Percentiles rank a stretch among this genome's conserved stretches.
phyloP scores from a whole-genome alignment of 2,797 vertebrate genomes.

The Choloepus didactylus region DNA sequence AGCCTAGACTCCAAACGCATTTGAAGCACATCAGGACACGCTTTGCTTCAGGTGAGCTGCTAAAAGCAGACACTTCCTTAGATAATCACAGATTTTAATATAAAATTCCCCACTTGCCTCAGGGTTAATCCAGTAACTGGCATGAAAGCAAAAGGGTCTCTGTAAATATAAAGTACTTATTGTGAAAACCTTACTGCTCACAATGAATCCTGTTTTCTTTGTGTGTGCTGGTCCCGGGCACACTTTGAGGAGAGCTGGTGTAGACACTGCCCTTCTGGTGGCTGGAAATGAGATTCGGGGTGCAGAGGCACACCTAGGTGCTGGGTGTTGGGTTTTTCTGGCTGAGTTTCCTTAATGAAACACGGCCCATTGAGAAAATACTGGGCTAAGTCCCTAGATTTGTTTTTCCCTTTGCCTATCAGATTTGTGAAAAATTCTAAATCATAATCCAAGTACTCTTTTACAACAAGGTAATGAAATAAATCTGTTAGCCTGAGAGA shows the following conservation, averaged over 20 bases:
- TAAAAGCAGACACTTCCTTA: not conserved
- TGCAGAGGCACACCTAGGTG: fast-evolving
- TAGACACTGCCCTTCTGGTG: fast-evolving
- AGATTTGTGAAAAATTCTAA: not conserved
- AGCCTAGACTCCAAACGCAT: not conserved
- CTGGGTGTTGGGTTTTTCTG: not conserved
- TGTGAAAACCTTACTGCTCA: not conserved
- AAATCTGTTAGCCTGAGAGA: not conserved
- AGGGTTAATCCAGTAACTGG: fast-evolving
- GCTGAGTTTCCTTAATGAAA: fast-evolving
- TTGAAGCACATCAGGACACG: not conserved
- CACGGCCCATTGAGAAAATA: fast-evolving
- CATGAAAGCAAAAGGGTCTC: not conserved
- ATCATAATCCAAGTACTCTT: not conserved
- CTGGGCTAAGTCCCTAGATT: too few relatives aligned
- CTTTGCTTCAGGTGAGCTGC: too few relatives aligned
- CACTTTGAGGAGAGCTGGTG: fast-evolving
- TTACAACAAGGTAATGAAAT: not conserved
- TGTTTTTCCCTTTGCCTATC: not conserved
- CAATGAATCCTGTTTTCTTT: not conserved
- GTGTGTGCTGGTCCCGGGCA: too few relatives aligned
- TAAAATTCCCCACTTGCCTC: not conserved
- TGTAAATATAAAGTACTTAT: fast-evolving
- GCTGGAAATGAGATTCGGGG: not conserved
- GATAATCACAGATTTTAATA: not conserved